Evolutionary conservation across 1,140 invertebrate genomes (phyloP).

Genomic region (Halictus rubicundus): DNA sequence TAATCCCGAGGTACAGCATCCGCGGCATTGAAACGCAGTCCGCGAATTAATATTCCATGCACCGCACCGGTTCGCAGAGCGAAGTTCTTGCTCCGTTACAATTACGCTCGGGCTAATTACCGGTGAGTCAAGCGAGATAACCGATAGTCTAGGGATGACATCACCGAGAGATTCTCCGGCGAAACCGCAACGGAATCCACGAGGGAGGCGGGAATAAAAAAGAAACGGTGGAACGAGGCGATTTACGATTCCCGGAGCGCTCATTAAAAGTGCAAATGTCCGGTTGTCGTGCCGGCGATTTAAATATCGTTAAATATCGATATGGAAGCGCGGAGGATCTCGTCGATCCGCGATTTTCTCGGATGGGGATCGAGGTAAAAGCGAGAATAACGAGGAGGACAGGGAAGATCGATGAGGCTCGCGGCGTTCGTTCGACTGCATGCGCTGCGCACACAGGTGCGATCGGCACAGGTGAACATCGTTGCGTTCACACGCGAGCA

Average conservation of each 20-base stretch:
- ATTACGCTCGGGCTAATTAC: neutral
- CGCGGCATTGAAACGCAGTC: neutral
- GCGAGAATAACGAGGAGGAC: slow-evolving; percentile 28
- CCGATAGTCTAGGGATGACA: neutral
- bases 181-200: neutral
- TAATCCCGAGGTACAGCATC: neutral
- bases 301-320: neutral
- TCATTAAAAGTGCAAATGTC: neutral
- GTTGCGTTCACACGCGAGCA: slow-evolving; percentile 30
- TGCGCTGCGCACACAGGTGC: slow-evolving; percentile 30
- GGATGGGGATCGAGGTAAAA: neutral
- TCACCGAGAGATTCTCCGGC: neutral
- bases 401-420: slow-evolving; percentile 50
- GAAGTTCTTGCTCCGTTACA: neutral
- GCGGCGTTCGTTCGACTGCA: neutral
- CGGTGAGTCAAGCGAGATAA: neutral
- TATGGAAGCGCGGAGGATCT: neutral
- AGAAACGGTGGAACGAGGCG: neutral
- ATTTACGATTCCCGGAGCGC: neutral
- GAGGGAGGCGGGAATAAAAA: neutral
- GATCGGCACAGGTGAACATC: slow-evolving; percentile 40
- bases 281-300: neutral
- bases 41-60: too few species aligned
- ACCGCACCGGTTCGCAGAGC: too few species aligned
- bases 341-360: too few species aligned